Evolutionary conservation across 2,888 invertebrate species (phyloP).

Genomic region (Trichogramma evanescens): DNA sequence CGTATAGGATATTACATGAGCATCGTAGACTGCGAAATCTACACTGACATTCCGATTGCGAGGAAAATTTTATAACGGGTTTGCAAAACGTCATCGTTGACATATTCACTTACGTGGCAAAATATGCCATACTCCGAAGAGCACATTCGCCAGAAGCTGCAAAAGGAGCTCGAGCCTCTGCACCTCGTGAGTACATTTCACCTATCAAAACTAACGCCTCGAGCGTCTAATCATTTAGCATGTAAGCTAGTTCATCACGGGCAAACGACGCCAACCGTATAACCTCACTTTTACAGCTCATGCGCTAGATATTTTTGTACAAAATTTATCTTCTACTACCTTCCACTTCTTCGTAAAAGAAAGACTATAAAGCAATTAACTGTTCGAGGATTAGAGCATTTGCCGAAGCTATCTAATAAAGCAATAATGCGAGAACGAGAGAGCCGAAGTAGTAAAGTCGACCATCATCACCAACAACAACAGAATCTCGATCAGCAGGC

Average conservation of each 20-base stretch:
- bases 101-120: conserved; percentile 1
- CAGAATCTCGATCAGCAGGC: not conserved
- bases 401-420: conserved; percentile 7
- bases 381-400: conserved; percentile 11
- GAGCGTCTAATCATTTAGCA: not conserved
- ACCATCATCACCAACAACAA: not conserved
- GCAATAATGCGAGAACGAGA: conserved; percentile 13
- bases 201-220: too few species aligned
- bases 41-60: too few species aligned
- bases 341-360: not conserved
- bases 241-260: not conserved
- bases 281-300: conserved; percentile 20
- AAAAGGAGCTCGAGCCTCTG: conserved; percentile 60
- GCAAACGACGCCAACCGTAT: conserved; percentile 20
- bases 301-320: not conserved
- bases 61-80: too few species aligned
- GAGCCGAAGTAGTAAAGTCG: not conserved
- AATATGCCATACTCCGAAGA: conserved; percentile 62
- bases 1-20: too few species aligned
- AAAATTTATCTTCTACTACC: not conserved
- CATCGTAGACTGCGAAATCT: too few species aligned
- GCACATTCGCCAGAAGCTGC: conserved; percentile 60
- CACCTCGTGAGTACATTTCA: conserved; percentile 60
- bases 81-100: too few species aligned
- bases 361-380: not conserved